Conservation (phyloP, 1,140 invertebrate species). For the Caligus rogercresseyi region DNA sequence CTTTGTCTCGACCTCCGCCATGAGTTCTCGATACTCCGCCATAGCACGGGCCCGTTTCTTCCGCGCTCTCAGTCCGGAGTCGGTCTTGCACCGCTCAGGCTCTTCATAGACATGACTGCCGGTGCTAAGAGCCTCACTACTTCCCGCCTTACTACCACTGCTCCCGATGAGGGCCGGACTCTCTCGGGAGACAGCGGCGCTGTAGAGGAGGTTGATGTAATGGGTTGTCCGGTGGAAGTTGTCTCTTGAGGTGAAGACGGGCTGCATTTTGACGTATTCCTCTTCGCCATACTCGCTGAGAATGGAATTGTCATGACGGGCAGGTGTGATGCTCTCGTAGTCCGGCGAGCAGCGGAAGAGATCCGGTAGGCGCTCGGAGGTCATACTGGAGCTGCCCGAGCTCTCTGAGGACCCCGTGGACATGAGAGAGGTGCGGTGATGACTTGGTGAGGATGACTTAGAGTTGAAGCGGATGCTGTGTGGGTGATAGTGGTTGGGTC, state of each 20-base stretch:
- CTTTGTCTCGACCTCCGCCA: constrained; percentile 36
- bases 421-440: constrained; percentile 11
- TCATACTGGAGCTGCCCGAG: background rate
- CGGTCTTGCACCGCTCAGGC: background rate
- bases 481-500: background rate
- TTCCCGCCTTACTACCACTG: background rate
- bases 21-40: constrained; percentile 17
- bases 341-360: background rate
- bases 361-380: background rate
- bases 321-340: background rate
- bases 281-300: background rate
- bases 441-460: background rate
- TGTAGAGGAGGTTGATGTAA: constrained; percentile 20
- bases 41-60: background rate
- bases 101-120: background rate
- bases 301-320: background rate
- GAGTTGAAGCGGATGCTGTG: background rate
- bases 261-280: constrained; percentile 6
- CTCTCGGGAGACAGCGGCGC: constrained; percentile 1
- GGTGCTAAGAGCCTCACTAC: background rate
- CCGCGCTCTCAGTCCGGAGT: background rate
- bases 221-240: background rate
- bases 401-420: constrained; percentile 14
- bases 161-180: background rate
- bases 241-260: background rate